These are phyloP conservation scores for Morelia viridis DNA, from an alignment of 2,797 vertebrate species.

Conservation along the genomic window DNA sequence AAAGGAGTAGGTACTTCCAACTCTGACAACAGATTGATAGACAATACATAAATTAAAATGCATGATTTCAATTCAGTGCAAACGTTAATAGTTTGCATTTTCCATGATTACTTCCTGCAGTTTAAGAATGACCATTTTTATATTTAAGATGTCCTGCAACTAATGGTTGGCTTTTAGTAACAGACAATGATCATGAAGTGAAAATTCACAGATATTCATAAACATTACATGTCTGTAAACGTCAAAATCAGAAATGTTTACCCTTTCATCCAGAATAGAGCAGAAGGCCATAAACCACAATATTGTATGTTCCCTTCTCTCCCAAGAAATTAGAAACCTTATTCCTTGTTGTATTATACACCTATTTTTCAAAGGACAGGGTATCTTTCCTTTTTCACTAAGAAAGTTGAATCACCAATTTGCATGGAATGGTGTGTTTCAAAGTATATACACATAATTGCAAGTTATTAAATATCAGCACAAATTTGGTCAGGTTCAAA, in stretches of 20 bases:
- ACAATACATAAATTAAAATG: conserved; percentile 1
- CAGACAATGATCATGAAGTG: background rate
- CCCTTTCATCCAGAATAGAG: background rate
- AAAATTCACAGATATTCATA: background rate
- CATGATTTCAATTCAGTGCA: conserved; percentile 16
- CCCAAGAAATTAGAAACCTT: background rate
- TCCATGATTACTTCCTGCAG: background rate
- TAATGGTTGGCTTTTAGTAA: background rate
- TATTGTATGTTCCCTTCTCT: background rate
- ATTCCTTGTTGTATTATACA: background rate
- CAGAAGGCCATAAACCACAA: background rate
- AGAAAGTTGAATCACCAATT: background rate
- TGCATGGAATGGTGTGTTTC: background rate
- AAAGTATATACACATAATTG: background rate
- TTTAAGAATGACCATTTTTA: background rate
- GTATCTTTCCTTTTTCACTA: background rate
- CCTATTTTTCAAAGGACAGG: background rate
- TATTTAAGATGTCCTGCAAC: background rate
- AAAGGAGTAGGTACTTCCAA: background rate
- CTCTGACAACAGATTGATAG: background rate
- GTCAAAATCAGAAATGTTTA: conserved; percentile 5
- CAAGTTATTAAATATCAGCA: background rate
- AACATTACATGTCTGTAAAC: background rate
- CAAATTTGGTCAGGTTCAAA: background rate
- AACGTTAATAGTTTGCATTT: background rate